Evolutionary conservation across 2,113 vertebrate genomes (phyloP), one percentile per base, ranked within the genome.

Genomic region (Caranx melampygus): DNA sequence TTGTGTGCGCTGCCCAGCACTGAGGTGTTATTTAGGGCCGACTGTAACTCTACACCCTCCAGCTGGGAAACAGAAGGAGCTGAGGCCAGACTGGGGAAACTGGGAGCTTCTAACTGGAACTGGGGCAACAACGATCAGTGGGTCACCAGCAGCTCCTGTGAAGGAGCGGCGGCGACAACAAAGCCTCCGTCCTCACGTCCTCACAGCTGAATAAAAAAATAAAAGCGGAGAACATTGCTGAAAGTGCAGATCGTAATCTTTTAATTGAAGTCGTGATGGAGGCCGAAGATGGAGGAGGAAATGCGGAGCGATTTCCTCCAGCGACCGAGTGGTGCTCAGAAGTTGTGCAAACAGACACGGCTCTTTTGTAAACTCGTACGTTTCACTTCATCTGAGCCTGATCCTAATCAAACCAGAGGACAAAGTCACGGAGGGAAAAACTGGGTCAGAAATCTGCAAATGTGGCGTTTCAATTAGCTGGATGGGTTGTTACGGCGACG

Each of bases 11-110:
- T 45, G 68, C 54, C 79, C 68, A 35, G 75, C 88, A 88, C 37
- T 42, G 87, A 75, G 80, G 85, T 84, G 90, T 79, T 73, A 81
- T 86, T 89, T 73, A 31, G 62, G 77, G 60, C 59, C 45, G 40
- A 65, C 60, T 70, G 91, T 81, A 93, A 92, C 81, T 49, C 7
- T 63, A 92, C 31, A n/a, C 88, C 10, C 61, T 77, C 76, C 84
- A 86, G 79, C 81, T 83, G 86, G 79, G 45, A 68, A 52, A 72
- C 81, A 76, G 42, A 49, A 65, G 0, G 69, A 68, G 59, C 11
- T n/a, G 49, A 51, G 57, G 65, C 34, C 63, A 14, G 1, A 77
- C 58, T 58, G 69, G 54, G 59, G 80, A 66, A 85, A 84, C 64
- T 68, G 69, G 75, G 72, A 76, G 42, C 63, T 47, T 72, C 26